Percentiles rank a stretch among this genome's conserved stretches.
phyloP scores from a whole-genome alignment of 2,113 vertebrate genomes.

The Cyanoliseus patagonus region DNA sequence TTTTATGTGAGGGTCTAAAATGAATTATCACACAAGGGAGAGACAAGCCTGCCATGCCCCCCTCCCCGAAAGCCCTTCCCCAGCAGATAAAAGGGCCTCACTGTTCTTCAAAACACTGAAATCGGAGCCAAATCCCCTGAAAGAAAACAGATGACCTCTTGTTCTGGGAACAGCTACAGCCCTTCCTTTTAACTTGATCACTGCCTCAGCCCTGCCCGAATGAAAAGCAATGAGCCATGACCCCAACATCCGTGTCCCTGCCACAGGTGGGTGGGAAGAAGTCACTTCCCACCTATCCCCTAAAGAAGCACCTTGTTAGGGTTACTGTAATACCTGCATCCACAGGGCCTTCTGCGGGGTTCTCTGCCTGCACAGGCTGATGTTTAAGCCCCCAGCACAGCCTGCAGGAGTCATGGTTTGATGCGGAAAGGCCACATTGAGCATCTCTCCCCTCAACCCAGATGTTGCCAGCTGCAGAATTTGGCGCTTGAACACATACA shows the following conservation, averaged over 20 bases:
- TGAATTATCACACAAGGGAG: background rate
- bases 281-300: background rate
- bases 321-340: accelerated
- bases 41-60: background rate
- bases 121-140: constrained; percentile 47
- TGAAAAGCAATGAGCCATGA: background rate
- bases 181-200: constrained; percentile 28
- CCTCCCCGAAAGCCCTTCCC: background rate
- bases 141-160: constrained; percentile 67
- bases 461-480: background rate
- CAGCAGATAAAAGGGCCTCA: constrained; percentile 35
- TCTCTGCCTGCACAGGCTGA: background rate
- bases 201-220: background rate
- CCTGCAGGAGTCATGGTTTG: background rate
- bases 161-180: constrained; percentile 20
- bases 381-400: background rate
- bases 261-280: accelerated
- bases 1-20: background rate
- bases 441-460: background rate
- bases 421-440: background rate
- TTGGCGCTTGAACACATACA: background rate
- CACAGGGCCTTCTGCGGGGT: background rate
- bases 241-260: background rate
- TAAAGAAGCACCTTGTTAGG: background rate
- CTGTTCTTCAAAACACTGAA: constrained; percentile 28